A percentile compares a stretch with the other conserved stretches of the same genome.
Evolutionary conservation across 2,888 invertebrate genomes (phyloP).

Genomic region (Silvanus unidentatus): DNA sequence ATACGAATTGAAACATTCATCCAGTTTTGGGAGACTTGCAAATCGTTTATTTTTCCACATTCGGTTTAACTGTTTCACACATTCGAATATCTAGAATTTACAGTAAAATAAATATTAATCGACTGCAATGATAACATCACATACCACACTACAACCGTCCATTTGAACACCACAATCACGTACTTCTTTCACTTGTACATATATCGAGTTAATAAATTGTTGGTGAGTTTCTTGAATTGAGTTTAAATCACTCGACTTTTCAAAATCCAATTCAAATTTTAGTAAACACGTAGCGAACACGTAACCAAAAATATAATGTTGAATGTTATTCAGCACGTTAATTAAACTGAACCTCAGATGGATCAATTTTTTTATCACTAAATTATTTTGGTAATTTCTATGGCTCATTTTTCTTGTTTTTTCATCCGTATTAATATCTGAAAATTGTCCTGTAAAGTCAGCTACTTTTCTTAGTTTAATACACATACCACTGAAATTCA

Average conservation of each 20-base stretch:
- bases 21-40: conserved; percentile 27
- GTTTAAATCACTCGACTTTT: conserved; percentile 37
- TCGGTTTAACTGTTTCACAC: conserved; percentile 31
- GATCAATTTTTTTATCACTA: conserved; percentile 24
- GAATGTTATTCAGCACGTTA: conserved; percentile 37
- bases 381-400: conserved; percentile 11
- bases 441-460: too few relatives aligned
- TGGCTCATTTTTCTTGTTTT: conserved; percentile 14
- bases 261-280: conserved; percentile 37
- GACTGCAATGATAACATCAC: conserved; percentile 9
- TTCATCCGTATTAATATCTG: conserved; percentile 30
- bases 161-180: conserved; percentile 25
- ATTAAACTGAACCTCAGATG: conserved; percentile 35
- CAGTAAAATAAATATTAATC: conserved; percentile 3
- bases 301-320: conserved; percentile 41
- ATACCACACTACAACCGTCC: conserved; percentile 33
- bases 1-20: conserved; percentile 29
- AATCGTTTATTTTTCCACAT: conserved; percentile 35
- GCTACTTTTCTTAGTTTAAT: too few relatives aligned
- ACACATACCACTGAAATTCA: conserved; percentile 35
- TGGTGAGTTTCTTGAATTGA: conserved; percentile 35
- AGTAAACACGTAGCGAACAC: conserved; percentile 30
- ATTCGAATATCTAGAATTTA: conserved; percentile 34
- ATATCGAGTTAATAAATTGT: conserved; percentile 34
- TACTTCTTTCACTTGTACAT: conserved; percentile 23